Percentiles rank a stretch among this genome's conserved stretches.
These are phyloP conservation scores for Myotis lucifugus DNA, from an alignment of 2,113 vertebrate species.

Conservation along the genomic window DNA sequence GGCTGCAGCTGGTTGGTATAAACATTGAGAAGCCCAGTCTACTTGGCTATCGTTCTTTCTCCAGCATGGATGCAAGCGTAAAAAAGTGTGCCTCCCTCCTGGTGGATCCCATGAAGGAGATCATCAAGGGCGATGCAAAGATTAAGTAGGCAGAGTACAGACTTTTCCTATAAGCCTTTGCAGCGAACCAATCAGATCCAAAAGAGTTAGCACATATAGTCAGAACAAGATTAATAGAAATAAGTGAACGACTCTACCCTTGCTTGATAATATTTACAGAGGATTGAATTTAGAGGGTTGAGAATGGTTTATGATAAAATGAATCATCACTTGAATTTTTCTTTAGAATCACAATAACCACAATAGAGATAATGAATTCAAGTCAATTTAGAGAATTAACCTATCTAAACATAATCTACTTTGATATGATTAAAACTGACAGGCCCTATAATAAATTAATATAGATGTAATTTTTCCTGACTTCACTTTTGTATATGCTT, in stretches of 20 bases:
- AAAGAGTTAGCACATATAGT: neutral
- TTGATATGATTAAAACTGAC: neutral
- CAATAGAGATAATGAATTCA: slow-evolving; percentile 18
- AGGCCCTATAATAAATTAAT: slow-evolving; percentile 12
- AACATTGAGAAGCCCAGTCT: slow-evolving; percentile 20
- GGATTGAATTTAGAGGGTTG: slow-evolving; percentile 26
- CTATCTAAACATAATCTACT: slow-evolving; percentile 10
- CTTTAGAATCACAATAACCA: slow-evolving; percentile 6
- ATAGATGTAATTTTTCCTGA: neutral
- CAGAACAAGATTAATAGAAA: slow-evolving; percentile 10
- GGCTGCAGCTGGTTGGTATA: slow-evolving; percentile 29
- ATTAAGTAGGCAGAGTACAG: neutral
- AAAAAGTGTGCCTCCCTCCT: neutral
- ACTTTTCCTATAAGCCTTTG: neutral
- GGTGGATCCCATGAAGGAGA: neutral
- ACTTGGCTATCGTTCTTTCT: neutral
- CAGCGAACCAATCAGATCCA: neutral
- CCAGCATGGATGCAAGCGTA: neutral
- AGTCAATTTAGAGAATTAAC: slow-evolving; percentile 43
- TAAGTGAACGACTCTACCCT: neutral
- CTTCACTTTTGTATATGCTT: neutral
- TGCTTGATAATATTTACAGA: neutral
- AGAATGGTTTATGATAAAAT: neutral
- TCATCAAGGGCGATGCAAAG: neutral
- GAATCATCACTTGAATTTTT: slow-evolving; percentile 25